These are phyloP conservation scores for Leptinotarsa juncta DNA, from an alignment of 2,888 invertebrate genomes.

Conservation along the genomic window DNA sequence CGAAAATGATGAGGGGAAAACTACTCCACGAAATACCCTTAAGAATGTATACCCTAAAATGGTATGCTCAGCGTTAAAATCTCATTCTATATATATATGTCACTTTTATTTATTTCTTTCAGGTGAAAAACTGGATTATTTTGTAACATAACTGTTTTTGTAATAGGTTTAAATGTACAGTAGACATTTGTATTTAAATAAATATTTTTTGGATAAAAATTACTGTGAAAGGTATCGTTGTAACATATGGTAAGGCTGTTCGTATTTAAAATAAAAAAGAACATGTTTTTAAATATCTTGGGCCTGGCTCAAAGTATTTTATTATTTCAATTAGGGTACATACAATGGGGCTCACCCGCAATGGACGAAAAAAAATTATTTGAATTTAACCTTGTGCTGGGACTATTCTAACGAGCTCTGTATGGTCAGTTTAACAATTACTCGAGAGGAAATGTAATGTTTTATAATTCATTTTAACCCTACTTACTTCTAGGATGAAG, in stretches of 20 bases:
- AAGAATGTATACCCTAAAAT: neutral
- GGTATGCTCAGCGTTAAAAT: slow-evolving; percentile 19
- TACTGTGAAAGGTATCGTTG: slow-evolving; percentile 57
- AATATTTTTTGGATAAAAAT: slow-evolving; percentile 28
- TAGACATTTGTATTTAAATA: slow-evolving; percentile 55
- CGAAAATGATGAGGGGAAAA: slow-evolving; percentile 9
- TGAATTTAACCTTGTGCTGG: neutral
- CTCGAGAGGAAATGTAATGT: neutral
- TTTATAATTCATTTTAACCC: neutral
- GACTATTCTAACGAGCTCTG: neutral
- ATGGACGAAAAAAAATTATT: slow-evolving; percentile 25
- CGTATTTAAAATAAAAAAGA: slow-evolving; percentile 53
- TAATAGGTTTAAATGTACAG: slow-evolving; percentile 53
- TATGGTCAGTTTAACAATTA: no score
- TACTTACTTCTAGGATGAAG: neutral
- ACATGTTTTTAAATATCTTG: slow-evolving; percentile 54
- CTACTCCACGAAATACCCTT: slow-evolving; percentile 6
- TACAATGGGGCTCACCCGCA: slow-evolving; percentile 34
- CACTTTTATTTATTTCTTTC: slow-evolving; percentile 48
- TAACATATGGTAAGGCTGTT: slow-evolving; percentile 64
- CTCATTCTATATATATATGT: slow-evolving; percentile 43
- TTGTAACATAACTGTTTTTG: slow-evolving; percentile 53
- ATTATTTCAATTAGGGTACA: slow-evolving; percentile 53
- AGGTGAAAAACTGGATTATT: slow-evolving; percentile 49
- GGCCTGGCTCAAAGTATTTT: slow-evolving; percentile 56